Evolutionary conservation across 2,888 invertebrate species (phyloP).

Genomic region (Ichneumoninae sp.): DNA sequence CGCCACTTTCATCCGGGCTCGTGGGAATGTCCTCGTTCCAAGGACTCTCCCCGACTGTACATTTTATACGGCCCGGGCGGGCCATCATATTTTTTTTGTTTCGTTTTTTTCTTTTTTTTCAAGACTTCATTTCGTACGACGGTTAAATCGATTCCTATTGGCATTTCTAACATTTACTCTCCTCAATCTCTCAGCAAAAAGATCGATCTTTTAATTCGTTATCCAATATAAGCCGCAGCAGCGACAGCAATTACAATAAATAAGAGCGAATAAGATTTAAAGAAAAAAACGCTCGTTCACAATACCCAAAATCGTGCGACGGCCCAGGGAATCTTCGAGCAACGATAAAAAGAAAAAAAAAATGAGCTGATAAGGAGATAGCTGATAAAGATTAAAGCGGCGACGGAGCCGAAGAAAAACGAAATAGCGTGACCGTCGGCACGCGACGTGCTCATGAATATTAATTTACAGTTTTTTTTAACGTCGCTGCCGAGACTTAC

Average conservation of each 20-base stretch:
- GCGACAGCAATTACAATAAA: conserved; percentile 3
- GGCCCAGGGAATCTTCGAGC: conserved; percentile 25
- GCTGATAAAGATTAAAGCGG: not conserved
- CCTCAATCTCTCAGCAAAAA: not conserved
- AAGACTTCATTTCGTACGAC: conserved; percentile 1
- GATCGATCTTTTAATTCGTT: not conserved
- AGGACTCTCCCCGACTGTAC: conserved; percentile 25
- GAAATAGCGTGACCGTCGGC: conserved; percentile 55
- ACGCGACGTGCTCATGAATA: conserved; percentile 63
- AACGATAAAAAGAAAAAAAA: conserved; percentile 4
- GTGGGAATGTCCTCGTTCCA: conserved; percentile 39
- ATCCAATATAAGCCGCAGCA: not conserved
- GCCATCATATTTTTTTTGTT: not conserved
- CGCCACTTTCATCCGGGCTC: conserved; percentile 29
- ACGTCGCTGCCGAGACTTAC: not conserved
- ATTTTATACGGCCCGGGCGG: conserved; percentile 19
- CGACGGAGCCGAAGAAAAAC: conserved; percentile 26
- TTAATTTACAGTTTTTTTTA: conserved; percentile 51
- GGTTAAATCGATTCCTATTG: conserved; percentile 1
- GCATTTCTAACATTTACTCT: conserved; percentile 30
- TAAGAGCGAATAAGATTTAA: conserved; percentile 12
- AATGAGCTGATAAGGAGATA: not conserved
- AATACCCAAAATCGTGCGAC: conserved; percentile 18
- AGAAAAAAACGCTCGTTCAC: conserved; percentile 1
- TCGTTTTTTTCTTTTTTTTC: conserved; percentile 2